Base-by-base conservation (phyloP, 2,113 vertebrate genomes). In the Gnathonemus longibarbis region DNA sequence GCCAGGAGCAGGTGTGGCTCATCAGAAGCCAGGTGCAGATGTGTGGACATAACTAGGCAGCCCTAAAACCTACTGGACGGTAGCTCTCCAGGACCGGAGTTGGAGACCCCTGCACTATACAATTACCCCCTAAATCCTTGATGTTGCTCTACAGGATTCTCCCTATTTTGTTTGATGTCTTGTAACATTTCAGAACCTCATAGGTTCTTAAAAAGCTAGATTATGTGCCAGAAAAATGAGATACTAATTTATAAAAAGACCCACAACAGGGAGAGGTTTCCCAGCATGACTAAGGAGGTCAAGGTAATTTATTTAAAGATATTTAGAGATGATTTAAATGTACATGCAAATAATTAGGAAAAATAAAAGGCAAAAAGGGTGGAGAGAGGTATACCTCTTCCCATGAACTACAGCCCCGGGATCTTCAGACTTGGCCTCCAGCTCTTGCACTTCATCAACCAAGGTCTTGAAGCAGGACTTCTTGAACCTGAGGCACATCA, bases 361-460 rank as follows among this genome's bases (percentile, higher is more conserved):
- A 84, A 10, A 45, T 10, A 48, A n/a, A n/a, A 48, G 83, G 6
- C 80, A 42, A 8, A 42, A 45, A 45, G 42, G 80, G 80, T 48
- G 45, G 83, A 42, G 31, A 52, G 35, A 84, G 89, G 39, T 53
- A 70, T 97, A 99, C 98, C 98, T 99, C 94, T 99, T 99, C 77
- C 98, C 98, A 88, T 98, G 97, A 70, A 99, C 98, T 89, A 98
- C 97, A 83, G 97, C 97, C 83, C 98, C 98, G 27, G 98, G 98
- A 92, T 99, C 98, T 95, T 99, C 97, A 88, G 96, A 99, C 92
- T 98, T 97, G 5, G 98, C 98, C 94, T 99, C 98, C 31, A 99
- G 93, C 91, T 99, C 98, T 92, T 99, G 98, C 91, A 99, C 98
- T 95, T 99, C 98, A 94, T 99, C 98, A 90, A 99, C 98, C 91